Conservation (phyloP, 2,113 vertebrate species). For the Podiceps cristatus region DNA sequence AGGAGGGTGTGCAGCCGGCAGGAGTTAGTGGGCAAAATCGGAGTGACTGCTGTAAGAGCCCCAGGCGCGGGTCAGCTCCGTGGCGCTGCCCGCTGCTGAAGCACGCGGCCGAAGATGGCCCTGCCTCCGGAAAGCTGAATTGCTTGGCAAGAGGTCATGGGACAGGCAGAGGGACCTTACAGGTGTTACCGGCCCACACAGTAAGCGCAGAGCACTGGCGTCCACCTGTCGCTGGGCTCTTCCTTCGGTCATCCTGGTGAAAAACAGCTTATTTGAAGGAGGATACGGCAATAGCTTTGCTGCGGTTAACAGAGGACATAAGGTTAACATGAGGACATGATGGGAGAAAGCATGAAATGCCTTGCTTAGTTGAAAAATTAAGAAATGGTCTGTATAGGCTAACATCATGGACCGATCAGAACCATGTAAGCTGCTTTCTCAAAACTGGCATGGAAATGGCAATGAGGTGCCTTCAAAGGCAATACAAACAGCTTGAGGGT, state of each 20-base stretch:
- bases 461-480: neutral
- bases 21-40: fast-evolving
- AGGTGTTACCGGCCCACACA: fast-evolving
- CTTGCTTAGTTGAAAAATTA: neutral
- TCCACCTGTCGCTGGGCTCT: neutral
- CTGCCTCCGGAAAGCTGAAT: fast-evolving
- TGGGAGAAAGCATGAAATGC: neutral
- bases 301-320: neutral
- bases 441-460: neutral
- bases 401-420: fast-evolving
- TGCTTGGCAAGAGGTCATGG: fast-evolving
- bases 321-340: neutral
- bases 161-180: fast-evolving
- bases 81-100: fast-evolving
- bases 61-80: neutral
- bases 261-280: neutral
- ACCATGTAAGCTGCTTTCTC: neutral
- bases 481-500: neutral
- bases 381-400: neutral
- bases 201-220: fast-evolving
- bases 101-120: fast-evolving
- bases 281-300: neutral
- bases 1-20: neutral
- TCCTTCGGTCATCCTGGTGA: neutral
- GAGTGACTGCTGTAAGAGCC: fast-evolving